Percentiles rank a stretch among this genome's conserved stretches.
Conservation (phyloP, 2,888 invertebrate genomes). For the Acrobeloides nanus region DNA sequence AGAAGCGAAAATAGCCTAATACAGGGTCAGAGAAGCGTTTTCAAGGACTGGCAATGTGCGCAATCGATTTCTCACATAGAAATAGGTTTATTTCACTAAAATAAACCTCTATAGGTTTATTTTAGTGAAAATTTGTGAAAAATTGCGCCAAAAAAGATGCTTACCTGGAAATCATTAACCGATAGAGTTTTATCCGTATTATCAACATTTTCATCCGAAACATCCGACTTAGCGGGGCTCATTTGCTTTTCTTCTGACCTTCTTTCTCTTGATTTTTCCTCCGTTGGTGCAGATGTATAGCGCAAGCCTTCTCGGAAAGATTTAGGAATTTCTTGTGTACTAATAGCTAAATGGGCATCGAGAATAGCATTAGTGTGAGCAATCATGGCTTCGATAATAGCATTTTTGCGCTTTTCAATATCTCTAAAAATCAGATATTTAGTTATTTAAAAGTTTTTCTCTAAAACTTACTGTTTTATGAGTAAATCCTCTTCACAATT, state of each 20-base stretch:
- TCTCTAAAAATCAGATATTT: constrained; percentile 58
- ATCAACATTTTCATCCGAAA: constrained; percentile 4
- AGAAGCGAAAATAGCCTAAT: too few species aligned
- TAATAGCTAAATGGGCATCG: constrained; percentile 25
- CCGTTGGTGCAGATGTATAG: constrained; percentile 12
- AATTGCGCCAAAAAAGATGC: too few species aligned
- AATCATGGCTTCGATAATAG: constrained; percentile 57
- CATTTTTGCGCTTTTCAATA: constrained; percentile 76
- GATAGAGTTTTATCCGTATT: too few species aligned
- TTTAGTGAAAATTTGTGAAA: too few species aligned
- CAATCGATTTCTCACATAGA: too few species aligned
- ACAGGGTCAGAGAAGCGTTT: too few species aligned
- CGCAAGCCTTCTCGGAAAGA: constrained; percentile 18
- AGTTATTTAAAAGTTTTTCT: not conserved
- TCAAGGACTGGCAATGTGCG: too few species aligned
- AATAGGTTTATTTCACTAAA: too few species aligned
- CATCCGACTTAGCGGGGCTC: not conserved
- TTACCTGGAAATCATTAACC: too few species aligned
- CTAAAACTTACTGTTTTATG: constrained; percentile 15
- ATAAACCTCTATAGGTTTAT: too few species aligned
- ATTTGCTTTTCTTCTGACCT: constrained; percentile 1
- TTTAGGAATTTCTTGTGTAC: constrained; percentile 21
- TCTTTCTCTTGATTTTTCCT: constrained; percentile 3
- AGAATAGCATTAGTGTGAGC: constrained; percentile 16
- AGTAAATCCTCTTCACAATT: constrained; percentile 38